phyloP scores from a whole-genome alignment of 2,113 vertebrate genomes.

The Saiga tatarica region DNA sequence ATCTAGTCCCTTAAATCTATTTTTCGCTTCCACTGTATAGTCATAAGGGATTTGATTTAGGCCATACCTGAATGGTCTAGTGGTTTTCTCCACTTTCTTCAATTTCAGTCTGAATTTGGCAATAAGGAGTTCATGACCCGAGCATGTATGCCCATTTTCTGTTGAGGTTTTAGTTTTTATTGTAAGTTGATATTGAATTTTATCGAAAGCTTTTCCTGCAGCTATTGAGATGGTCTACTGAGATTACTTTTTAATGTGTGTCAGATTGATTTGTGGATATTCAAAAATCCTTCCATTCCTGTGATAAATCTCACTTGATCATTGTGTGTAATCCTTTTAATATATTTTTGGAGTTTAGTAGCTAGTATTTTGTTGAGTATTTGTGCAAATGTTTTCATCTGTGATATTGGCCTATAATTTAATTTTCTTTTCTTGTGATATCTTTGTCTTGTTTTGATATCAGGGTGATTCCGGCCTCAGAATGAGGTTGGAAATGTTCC shows the following conservation, averaged over 20 bases:
- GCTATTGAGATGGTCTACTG: not conserved
- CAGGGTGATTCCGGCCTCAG: not conserved
- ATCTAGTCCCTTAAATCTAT: too few species aligned
- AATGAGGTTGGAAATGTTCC: not conserved
- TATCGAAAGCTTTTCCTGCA: not conserved
- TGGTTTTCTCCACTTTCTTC: too few species aligned
- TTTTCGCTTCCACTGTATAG: too few species aligned
- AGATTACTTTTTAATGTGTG: not conserved
- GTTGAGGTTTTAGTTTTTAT: not conserved
- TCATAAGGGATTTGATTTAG: too few species aligned
- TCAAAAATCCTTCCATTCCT: not conserved
- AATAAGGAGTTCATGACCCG: too few species aligned
- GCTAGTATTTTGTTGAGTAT: not conserved
- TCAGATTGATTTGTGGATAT: not conserved
- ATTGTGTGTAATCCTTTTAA: not conserved
- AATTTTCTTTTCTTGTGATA: not conserved
- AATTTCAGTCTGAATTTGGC: too few species aligned
- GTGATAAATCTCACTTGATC: not conserved
- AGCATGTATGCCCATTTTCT: not conserved
- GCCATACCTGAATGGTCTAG: too few species aligned
- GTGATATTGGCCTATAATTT: not conserved
- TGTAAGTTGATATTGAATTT: not conserved
- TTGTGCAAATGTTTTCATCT: not conserved
- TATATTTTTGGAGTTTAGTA: not conserved
- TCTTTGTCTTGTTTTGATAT: not conserved